Evolutionary conservation across 2,888 invertebrate genomes (phyloP).

Genomic region (Abscondita cerata): DNA sequence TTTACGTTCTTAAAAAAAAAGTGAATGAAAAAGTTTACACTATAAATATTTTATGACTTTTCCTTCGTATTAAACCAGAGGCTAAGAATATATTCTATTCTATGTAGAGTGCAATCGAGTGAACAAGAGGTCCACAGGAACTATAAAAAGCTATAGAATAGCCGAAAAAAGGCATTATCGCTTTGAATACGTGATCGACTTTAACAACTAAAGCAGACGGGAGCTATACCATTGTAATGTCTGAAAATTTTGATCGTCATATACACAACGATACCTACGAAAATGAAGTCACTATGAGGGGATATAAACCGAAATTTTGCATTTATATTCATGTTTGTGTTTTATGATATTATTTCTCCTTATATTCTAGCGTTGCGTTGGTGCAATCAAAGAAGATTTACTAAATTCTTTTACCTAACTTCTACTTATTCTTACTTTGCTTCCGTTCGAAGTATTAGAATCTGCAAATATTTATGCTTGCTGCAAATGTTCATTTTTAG

Average conservation of each 20-base stretch:
- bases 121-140: conserved; percentile 25
- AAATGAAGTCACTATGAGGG: conserved; percentile 17
- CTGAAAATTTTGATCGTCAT: conserved; percentile 11
- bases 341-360: conserved; percentile 15
- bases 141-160: conserved; percentile 33
- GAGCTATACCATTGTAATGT: conserved; percentile 13
- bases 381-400: not conserved
- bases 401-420: not conserved
- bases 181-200: conserved; percentile 32
- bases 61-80: conserved; percentile 29
- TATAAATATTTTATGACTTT: conserved; percentile 35
- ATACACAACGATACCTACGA: conserved; percentile 17
- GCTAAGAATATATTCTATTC: conserved; percentile 28
- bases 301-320: conserved; percentile 22
- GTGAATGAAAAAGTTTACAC: conserved; percentile 30
- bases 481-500: too few species aligned
- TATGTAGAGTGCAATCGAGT: conserved; percentile 31
- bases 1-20: conserved; percentile 21
- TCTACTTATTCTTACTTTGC: too few species aligned
- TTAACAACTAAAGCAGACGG: conserved; percentile 15
- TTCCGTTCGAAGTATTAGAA: too few species aligned
- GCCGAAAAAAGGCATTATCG: conserved; percentile 33
- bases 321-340: conserved; percentile 29
- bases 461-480: too few species aligned
- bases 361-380: conserved; percentile 10